Conservation (phyloP, 2,113 vertebrate genomes). For the Zosterops hypoxanthus region DNA sequence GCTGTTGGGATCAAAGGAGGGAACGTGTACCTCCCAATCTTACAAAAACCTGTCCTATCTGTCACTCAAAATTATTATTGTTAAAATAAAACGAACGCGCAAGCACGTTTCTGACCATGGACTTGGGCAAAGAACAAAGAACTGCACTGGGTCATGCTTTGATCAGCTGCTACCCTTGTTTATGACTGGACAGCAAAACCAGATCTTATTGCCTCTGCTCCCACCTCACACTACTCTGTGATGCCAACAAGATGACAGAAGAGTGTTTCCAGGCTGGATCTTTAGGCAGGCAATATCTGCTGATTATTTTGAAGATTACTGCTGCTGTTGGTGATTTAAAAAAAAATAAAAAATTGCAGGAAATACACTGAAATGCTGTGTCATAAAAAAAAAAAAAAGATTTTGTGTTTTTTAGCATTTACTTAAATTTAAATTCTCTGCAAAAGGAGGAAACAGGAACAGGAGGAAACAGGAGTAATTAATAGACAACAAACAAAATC, state of each 20-base stretch:
- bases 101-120: not conserved
- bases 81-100: not conserved
- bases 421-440: not conserved
- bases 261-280: not conserved
- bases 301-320: not conserved
- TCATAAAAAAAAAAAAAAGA: not conserved
- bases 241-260: not conserved
- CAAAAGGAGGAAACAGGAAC: no score
- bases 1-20: not conserved
- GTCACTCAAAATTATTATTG: not conserved
- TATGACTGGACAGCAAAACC: not conserved
- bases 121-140: not conserved
- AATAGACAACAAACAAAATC: not conserved
- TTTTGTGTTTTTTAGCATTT: not conserved
- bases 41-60: not conserved
- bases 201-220: not conserved
- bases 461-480: not conserved
- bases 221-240: not conserved
- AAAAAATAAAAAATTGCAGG: not conserved
- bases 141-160: not conserved
- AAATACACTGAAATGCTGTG: not conserved
- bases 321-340: not conserved
- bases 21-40: accelerated
- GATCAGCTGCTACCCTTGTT: not conserved
- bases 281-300: not conserved